Evolutionary conservation across 1,140 invertebrate genomes (phyloP), one percentile per base, ranked within the genome.

Genomic region (Drepana arcuata): DNA sequence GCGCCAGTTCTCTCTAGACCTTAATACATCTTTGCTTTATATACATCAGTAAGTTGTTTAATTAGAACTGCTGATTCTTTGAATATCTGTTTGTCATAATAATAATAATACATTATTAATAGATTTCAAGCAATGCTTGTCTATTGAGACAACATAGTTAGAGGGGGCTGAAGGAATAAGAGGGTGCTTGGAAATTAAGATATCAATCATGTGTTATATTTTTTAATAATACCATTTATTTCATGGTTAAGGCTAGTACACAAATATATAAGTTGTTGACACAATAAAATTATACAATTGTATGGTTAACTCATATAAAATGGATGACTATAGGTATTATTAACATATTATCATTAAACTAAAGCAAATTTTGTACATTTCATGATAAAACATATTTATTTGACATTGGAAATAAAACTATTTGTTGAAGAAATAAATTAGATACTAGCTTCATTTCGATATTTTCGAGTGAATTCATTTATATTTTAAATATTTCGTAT

Each of bases 181-280:
- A n/a, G n/a, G n/a, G n/a, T n/a, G n/a, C n/a, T n/a, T n/a, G n/a
- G n/a, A n/a, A n/a, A n/a, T n/a, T n/a, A n/a, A n/a, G n/a, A n/a
- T n/a, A n/a, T n/a, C n/a, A n/a, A n/a, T n/a, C n/a, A n/a, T n/a
- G n/a, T n/a, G n/a, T n/a, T n/a, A n/a, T n/a, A 38, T 14, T 33
- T 51, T 58, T 65, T 64, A 48, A 60, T 62, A 63, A 68, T 77
- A 68, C 69, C 61, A 77, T 77, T 79, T 75, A 75, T 79, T 74
- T 70, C 35, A 62, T 63, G 57, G 70, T 77, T 73, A 78, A 56
- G 46, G 55, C 55, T 70, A 70, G 50, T 65, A 78, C 69, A 78
- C 73, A 75, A 75, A 73, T 73, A 75, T 64, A 71, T 66, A 66
- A 48, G 18, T 58, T 64, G 4, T 61, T 53, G 56, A 54, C 45